Conservation (phyloP, 2,888 invertebrate species). For the Plagodis dolabraria region DNA sequence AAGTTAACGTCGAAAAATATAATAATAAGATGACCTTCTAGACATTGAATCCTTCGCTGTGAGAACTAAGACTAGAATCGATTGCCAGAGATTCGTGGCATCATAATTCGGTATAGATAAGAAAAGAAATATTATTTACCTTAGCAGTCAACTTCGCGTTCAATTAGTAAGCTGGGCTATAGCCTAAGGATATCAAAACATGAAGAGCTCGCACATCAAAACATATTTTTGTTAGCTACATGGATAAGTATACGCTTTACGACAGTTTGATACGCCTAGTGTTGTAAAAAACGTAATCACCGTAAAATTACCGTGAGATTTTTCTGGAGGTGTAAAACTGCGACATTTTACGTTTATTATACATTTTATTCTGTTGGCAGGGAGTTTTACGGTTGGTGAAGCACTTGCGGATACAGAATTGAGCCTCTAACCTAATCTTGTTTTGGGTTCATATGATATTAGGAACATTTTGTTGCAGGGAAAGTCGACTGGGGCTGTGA, state of each 20-base stretch:
- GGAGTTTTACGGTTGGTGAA: slow-evolving; percentile 19
- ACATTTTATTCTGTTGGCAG: slow-evolving; percentile 19
- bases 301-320: slow-evolving; percentile 14
- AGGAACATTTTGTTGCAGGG: slow-evolving; percentile 2
- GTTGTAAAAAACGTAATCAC: slow-evolving; percentile 32
- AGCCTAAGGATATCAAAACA: no score
- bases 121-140: no score
- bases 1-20: no score
- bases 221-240: neutral
- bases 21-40: no score
- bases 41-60: no score
- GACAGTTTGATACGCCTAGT: slow-evolving; percentile 27
- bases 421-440: slow-evolving; percentile 15
- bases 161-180: no score
- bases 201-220: no score
- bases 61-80: no score
- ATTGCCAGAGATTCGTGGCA: no score
- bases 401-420: slow-evolving; percentile 7
- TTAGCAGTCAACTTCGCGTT: no score
- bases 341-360: slow-evolving; percentile 29
- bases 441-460: slow-evolving; percentile 24
- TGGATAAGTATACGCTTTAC: slow-evolving; percentile 26
- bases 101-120: no score
- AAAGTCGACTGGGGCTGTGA: neutral
- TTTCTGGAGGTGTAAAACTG: slow-evolving; percentile 15